Conservation (phyloP, 2,113 vertebrate species). For the Saimiri boliviensis region DNA sequence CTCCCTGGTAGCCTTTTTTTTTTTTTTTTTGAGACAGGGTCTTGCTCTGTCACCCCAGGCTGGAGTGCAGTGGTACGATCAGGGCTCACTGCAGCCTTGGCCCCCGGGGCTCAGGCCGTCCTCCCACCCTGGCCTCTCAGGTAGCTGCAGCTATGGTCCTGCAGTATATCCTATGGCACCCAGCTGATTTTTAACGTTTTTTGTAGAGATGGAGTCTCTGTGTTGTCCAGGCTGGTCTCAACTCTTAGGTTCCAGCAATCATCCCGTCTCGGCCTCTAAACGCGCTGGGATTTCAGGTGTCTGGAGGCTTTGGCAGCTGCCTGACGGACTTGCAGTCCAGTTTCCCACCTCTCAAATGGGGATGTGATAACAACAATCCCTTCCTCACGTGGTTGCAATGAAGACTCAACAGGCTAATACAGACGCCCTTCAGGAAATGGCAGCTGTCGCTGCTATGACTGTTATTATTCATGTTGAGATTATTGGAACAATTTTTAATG, state of each 20-base stretch:
- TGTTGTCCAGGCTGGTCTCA: too few relatives aligned
- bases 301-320: not conserved
- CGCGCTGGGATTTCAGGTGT: too few relatives aligned
- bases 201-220: too few relatives aligned
- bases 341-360: not conserved
- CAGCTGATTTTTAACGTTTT: accelerated
- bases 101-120: too few relatives aligned
- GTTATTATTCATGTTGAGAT: not conserved
- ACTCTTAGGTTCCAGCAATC: too few relatives aligned
- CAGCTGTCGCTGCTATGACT: not conserved
- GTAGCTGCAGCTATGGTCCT: too few relatives aligned
- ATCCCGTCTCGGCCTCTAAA: too few relatives aligned
- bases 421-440: not conserved
- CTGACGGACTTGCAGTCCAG: not conserved
- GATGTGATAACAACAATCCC: not conserved
- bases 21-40: not conserved
- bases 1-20: not conserved
- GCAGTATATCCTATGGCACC: too few relatives aligned
- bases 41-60: too few relatives aligned
- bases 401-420: not conserved
- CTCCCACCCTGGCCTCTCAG: too few relatives aligned
- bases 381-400: not conserved
- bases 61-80: too few relatives aligned
- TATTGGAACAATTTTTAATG: not conserved
- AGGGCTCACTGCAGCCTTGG: too few relatives aligned